phyloP scores from a whole-genome alignment of 2,113 vertebrate genomes.

The Crocuta crocuta region DNA sequence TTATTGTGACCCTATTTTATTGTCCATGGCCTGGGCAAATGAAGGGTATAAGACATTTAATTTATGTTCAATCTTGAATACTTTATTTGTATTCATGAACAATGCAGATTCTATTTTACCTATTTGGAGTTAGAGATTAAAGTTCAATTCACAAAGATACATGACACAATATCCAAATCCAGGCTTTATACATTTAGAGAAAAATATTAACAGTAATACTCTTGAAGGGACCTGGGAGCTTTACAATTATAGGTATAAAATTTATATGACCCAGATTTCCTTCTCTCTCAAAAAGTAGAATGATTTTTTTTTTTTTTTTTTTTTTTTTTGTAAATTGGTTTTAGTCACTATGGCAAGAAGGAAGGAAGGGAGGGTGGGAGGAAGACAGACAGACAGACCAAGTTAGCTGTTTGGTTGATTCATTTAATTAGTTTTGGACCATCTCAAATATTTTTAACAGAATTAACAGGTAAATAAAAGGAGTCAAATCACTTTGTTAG shows the following conservation, averaged over 20 bases:
- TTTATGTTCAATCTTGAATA: background rate
- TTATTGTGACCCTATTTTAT: background rate
- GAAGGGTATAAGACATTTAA: background rate
- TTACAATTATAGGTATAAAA: conserved; percentile 43
- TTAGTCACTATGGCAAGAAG: background rate
- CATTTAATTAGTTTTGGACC: background rate
- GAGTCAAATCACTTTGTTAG: background rate
- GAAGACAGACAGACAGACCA: background rate
- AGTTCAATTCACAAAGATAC: background rate
- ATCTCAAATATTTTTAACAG: background rate
- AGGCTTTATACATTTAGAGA: background rate
- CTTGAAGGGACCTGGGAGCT: background rate
- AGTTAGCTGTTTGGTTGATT: background rate
- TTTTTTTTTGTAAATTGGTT: background rate
- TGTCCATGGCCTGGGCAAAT: background rate
- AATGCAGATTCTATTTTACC: background rate
- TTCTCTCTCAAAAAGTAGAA: background rate
- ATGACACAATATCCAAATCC: background rate
- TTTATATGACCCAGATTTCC: conserved; percentile 56
- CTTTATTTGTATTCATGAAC: background rate
- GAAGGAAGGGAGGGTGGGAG: background rate
- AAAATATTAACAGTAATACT: background rate
- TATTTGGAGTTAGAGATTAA: background rate
- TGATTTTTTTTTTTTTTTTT: background rate
- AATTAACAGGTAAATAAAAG: background rate